These are phyloP conservation scores for Sarcophilus harrisii DNA, from an alignment of 2,797 vertebrate genomes.

Conservation along the genomic window DNA sequence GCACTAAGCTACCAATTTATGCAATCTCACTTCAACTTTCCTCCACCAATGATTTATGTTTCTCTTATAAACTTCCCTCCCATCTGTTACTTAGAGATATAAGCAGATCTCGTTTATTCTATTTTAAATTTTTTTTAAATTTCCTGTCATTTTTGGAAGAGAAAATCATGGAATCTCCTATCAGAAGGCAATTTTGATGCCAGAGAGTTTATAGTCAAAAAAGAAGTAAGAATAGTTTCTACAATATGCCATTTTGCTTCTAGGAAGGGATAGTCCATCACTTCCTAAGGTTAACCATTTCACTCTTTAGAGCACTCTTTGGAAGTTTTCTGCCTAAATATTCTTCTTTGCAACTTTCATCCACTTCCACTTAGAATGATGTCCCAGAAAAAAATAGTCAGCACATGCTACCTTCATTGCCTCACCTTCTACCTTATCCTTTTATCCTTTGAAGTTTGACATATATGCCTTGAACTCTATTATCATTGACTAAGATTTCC, in stretches of 20 bases:
- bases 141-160: not conserved
- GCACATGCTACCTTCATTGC: not conserved
- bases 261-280: not conserved
- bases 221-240: not conserved
- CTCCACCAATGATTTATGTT: not conserved
- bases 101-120: not conserved
- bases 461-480: not conserved
- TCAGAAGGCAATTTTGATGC: not conserved
- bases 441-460: not conserved
- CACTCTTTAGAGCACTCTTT: not conserved
- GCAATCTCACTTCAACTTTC: too few relatives aligned
- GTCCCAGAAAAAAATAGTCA: not conserved
- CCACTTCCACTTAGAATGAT: too few relatives aligned
- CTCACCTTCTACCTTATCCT: not conserved
- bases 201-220: not conserved
- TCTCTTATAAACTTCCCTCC: too few relatives aligned
- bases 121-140: not conserved
- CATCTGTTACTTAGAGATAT: not conserved
- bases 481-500: not conserved
- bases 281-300: not conserved
- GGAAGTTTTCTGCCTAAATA: not conserved
- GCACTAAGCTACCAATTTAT: too few relatives aligned
- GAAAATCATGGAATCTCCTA: not conserved
- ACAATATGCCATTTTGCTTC: too few relatives aligned
- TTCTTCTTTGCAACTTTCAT: not conserved